Evolutionary conservation across 2,797 vertebrate species (phyloP), one percentile per base, ranked within the genome.

Genomic region (Cetoscarus ocellatus): DNA sequence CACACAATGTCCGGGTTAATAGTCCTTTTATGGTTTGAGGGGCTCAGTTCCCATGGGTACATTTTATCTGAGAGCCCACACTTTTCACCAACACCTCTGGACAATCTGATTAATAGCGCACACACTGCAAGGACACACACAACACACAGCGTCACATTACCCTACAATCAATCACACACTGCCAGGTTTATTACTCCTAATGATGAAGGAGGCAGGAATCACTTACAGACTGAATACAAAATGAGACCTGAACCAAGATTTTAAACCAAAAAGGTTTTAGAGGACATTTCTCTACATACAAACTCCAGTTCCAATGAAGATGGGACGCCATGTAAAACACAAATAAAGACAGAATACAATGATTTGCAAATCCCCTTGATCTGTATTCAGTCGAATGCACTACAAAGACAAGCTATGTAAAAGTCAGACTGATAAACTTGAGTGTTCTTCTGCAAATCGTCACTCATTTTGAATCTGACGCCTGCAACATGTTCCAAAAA

Each of bases 11-110:
- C 69, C 15, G 52, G 67, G 73, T 72, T 82, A 83, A 82, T 66
- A 18, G 76, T 44, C 62, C 74, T 73, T 70, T 80, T 74, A 67
- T 73, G 73, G 73, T 68, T 67, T 72, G 42, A 70, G 71, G 59
- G 54, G 57, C 35, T 71, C 9, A 54, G 71, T 73, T 77, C 64
- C 63, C 63, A 65, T 48, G 51, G 75, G 75, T 55, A 77, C 66
- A 59, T 66, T 70, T 77, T 55, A 67, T 80, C 71, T 61, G 60
- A 51, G 50, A 61, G 39, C 13, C 51, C 54, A 52, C 10, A 43
- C 42, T 71, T 77, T 69, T 54, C 50, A 51, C 34, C 65, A 48
- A 61, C 19, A 64, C 62, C 18, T 55, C 42, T 14, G 44, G 15
- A 3, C 44, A 50, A 73, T 67, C 73, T 19, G 50, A 73, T 55